Evolutionary conservation across 2,888 invertebrate species (phyloP).

Genomic region (Limenitis camilla): DNA sequence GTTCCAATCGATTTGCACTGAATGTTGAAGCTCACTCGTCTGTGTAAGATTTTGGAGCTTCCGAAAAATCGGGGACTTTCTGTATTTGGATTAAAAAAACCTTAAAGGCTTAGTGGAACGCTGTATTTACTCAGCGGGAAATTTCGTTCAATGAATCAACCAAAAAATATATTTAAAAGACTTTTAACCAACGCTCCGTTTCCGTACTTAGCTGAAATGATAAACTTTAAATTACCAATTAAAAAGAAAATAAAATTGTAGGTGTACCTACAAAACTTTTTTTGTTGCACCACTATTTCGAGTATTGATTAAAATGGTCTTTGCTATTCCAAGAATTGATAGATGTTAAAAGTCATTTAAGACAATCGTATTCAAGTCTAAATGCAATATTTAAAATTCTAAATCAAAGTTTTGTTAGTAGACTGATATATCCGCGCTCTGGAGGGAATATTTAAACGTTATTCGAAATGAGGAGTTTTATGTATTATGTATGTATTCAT

Average conservation of each 20-base stretch:
- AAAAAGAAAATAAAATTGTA: too few relatives aligned
- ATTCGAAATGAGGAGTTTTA: constrained; percentile 38
- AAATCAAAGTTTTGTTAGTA: constrained; percentile 14
- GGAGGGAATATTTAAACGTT: constrained; percentile 48
- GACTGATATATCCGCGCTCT: constrained; percentile 27
- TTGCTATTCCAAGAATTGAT: too few relatives aligned
- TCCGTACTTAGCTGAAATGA: not conserved
- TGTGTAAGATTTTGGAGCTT: constrained; percentile 26
- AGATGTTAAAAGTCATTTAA: too few relatives aligned
- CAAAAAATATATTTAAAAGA: not conserved
- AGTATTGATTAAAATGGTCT: too few relatives aligned
- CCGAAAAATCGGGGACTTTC: constrained; percentile 10
- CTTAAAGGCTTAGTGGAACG: constrained; percentile 7
- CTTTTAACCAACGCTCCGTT: too few relatives aligned
- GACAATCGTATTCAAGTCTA: not conserved
- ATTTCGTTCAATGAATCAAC: not conserved
- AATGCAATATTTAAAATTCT: constrained; percentile 16
- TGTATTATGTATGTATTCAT: constrained; percentile 37
- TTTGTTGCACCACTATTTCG: too few relatives aligned
- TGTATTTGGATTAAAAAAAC: constrained; percentile 14
- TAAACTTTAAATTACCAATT: not conserved
- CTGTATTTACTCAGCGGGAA: constrained; percentile 5
- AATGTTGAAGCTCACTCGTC: constrained; percentile 29
- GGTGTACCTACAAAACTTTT: too few relatives aligned
- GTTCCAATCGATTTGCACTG: constrained; percentile 31